Evolutionary conservation across 2,888 invertebrate species (phyloP).

Genomic region (Leptinotarsa peninsularis): DNA sequence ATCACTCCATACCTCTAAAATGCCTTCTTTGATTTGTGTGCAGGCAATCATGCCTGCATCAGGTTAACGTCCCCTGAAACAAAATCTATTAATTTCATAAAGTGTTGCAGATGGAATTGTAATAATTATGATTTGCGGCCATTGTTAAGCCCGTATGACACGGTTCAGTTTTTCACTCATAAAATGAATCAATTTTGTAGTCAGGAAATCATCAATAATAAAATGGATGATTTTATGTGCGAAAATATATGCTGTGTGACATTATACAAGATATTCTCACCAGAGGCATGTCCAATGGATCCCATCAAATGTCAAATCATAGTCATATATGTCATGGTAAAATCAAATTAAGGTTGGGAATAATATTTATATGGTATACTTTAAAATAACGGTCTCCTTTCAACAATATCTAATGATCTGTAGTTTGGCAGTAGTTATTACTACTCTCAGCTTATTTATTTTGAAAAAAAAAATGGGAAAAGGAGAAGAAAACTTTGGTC

Average conservation of each 20-base stretch:
- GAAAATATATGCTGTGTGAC: background rate
- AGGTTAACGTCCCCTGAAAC: no score
- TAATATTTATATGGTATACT: background rate
- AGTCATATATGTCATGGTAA: background rate
- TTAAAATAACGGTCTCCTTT: background rate
- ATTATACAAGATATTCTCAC: background rate
- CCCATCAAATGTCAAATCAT: background rate
- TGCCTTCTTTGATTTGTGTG: no score
- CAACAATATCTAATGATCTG: background rate
- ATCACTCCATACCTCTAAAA: no score
- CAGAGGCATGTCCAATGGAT: slow-evolving; percentile 5
- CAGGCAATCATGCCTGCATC: no score
- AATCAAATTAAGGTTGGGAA: background rate
- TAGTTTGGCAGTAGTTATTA: background rate
- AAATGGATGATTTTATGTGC: background rate
- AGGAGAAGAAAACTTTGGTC: background rate
- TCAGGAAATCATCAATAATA: background rate
- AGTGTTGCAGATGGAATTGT: no score
- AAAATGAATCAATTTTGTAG: background rate
- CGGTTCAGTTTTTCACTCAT: slow-evolving; percentile 5
- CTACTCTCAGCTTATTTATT: background rate
- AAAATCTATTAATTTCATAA: no score
- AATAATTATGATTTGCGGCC: no score
- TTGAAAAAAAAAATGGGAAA: background rate
- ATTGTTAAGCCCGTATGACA: slow-evolving; percentile 1